Evolutionary conservation across 2,888 invertebrate species (phyloP).

Genomic region (Serripes groenlandicus): DNA sequence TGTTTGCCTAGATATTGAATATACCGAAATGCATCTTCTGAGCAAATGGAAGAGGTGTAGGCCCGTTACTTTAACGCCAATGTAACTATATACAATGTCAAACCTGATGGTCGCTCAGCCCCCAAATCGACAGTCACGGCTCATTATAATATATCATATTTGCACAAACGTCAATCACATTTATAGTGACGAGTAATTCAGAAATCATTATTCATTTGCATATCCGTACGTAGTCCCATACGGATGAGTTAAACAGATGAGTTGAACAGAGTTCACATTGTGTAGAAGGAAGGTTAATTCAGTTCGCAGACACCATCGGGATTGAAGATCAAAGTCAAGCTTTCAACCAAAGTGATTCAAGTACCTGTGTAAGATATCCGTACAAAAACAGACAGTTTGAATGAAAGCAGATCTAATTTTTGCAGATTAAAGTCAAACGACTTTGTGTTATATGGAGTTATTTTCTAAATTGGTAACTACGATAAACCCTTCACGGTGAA

Average conservation of each 20-base stretch:
- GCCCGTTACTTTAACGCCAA: too few relatives aligned
- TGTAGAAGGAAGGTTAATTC: background rate
- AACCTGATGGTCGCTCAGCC: too few relatives aligned
- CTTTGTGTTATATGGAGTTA: background rate
- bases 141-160: too few relatives aligned
- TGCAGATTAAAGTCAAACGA: conserved; percentile 12
- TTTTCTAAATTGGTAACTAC: background rate
- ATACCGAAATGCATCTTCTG: too few relatives aligned
- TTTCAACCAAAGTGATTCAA: background rate
- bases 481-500: background rate
- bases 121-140: too few relatives aligned
- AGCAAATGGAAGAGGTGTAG: too few relatives aligned
- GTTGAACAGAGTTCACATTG: background rate
- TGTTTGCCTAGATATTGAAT: too few relatives aligned
- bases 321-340: background rate
- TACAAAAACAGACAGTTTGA: background rate
- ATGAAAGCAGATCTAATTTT: conserved; percentile 8
- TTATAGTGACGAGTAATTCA: too few relatives aligned
- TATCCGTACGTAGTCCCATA: too few relatives aligned
- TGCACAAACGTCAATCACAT: too few relatives aligned
- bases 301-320: conserved; percentile 7
- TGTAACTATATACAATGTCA: too few relatives aligned
- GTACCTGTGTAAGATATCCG: conserved; percentile 1
- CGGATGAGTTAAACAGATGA: background rate
- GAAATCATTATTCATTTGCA: too few relatives aligned